Evolutionary conservation across 2,888 invertebrate genomes (phyloP), one percentile per base, ranked within the genome.

Genomic region (Andrena haemorrhoa): DNA sequence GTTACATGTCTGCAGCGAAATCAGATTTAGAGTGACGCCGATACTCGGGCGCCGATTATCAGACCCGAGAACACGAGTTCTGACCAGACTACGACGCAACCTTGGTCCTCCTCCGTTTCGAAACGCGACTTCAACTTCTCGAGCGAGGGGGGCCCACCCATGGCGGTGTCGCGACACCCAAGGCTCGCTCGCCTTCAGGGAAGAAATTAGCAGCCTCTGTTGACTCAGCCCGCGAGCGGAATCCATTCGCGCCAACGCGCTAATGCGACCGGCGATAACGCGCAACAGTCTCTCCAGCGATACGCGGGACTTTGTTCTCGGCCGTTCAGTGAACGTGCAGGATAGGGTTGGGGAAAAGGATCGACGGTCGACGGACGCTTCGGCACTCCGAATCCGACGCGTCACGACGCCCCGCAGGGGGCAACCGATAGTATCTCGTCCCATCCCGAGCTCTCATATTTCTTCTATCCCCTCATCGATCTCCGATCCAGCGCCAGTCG

Each of bases 231-330:
- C 73, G 86, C 80, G 63, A 53, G 49, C 65, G 49, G 49, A 70
- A 66, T 77, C 56, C 73, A 77, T 85, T 86, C 83, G 84, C 87
- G 78, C 63, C 47, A 76, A 70, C 74, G 35, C 80, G 88, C 71
- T 86, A 86, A 86, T 80, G 77, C 71, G 61, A 56, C 58, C 20
- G 60, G 60, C 64, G 88, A 87, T 88, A 85, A 86, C 75, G 61
- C 56, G 63, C 53, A 63, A 51, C 26, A 23, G 51, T 33, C 68
- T 79, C 80, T 72, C 77, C 41, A 23, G 26, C 81, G 81, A 87
- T 86, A 88, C 71, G 68, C 31, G 71, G 70, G 78, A 88, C 88
- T 87, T 87, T 88, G 87, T 80, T 87, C 86, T 58, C 61, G 26
- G 31, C 51, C 71, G 72, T 64, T 60, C 66, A 51, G 20, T 56